A percentile compares a stretch with the other conserved stretches of the same genome.
phyloP scores from a whole-genome alignment of 2,888 invertebrate species.

The Ophion ventricosus region DNA sequence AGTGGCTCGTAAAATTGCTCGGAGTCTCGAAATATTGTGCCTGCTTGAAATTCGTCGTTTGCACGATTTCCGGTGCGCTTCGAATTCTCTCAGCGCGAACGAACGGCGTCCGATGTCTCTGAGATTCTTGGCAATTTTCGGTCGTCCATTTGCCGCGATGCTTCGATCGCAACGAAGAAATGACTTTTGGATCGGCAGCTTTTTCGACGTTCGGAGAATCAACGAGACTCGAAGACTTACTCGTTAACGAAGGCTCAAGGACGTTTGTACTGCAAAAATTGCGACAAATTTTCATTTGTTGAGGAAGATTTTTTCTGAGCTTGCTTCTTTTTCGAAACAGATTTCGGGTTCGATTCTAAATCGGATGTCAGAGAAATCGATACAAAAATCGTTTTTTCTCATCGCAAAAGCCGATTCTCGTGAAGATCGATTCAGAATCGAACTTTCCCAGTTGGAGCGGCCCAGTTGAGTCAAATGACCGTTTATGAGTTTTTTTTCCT shows the following conservation, averaged over 20 bases:
- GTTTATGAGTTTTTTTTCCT: too few species aligned
- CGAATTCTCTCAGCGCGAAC: slow-evolving; percentile 48
- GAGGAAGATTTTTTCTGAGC: too few species aligned
- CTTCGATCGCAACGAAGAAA: slow-evolving; percentile 59
- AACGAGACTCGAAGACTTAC: slow-evolving; percentile 49
- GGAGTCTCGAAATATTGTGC: slow-evolving; percentile 38
- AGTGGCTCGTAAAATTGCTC: slow-evolving; percentile 42
- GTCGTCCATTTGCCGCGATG: slow-evolving; percentile 49
- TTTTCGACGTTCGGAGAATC: slow-evolving; percentile 52
- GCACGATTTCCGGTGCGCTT: slow-evolving; percentile 71
- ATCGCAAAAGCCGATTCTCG: too few species aligned
- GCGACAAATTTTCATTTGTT: neutral
- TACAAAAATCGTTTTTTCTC: too few species aligned
- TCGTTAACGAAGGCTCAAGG: slow-evolving; percentile 30
- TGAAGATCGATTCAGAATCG: too few species aligned
- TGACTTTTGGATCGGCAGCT: slow-evolving; percentile 63
- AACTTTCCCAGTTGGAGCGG: too few species aligned
- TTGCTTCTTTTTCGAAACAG: neutral
- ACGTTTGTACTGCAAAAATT: slow-evolving; percentile 47
- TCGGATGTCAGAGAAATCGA: too few species aligned
- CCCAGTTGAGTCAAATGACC: too few species aligned
- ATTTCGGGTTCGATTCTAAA: too few species aligned
- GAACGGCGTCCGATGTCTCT: neutral
- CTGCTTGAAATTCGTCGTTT: slow-evolving; percentile 62
- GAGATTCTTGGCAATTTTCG: slow-evolving; percentile 21